Percentiles rank a stretch among this genome's conserved stretches.
phyloP scores from a whole-genome alignment of 2,113 vertebrate genomes.

The Oreochromis tanganicae region DNA sequence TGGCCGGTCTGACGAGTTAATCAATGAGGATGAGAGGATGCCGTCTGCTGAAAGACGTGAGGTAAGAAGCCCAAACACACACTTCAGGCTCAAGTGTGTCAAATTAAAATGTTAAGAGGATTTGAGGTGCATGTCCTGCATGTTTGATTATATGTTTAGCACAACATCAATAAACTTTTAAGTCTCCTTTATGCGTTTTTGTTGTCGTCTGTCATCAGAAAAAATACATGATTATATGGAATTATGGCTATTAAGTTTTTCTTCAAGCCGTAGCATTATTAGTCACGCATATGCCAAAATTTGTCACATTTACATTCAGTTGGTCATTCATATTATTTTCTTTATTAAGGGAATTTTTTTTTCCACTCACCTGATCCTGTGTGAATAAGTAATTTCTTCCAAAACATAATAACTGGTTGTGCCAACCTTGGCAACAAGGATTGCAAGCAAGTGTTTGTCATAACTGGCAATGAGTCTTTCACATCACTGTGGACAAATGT shows the following conservation, averaged over 20 bases:
- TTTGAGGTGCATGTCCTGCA: slow-evolving; percentile 16
- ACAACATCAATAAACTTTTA: not conserved
- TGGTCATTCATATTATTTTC: not conserved
- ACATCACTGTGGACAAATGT: not conserved
- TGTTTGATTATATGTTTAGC: not conserved
- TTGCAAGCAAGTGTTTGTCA: not conserved
- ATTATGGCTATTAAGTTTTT: not conserved
- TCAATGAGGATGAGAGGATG: slow-evolving; percentile 64
- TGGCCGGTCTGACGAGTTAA: slow-evolving; percentile 56
- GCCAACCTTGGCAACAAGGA: not conserved
- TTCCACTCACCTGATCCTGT: not conserved
- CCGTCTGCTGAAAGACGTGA: slow-evolving; percentile 31
- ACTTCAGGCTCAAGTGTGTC: slow-evolving; percentile 27
- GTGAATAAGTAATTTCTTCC: not conserved
- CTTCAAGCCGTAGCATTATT: not conserved
- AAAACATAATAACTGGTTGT: not conserved
- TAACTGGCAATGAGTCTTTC: not conserved
- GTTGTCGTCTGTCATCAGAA: not conserved
- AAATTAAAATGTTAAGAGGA: slow-evolving; percentile 42
- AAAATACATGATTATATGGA: not conserved
- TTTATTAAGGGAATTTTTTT: not conserved
- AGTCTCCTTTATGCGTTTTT: not conserved
- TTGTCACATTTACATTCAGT: not conserved
- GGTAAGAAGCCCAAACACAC: slow-evolving; percentile 16
- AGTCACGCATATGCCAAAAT: not conserved